Percentiles rank a stretch among this genome's conserved stretches.
Conservation (phyloP, 2,113 vertebrate genomes). For the Mystacornis crossleyi region DNA sequence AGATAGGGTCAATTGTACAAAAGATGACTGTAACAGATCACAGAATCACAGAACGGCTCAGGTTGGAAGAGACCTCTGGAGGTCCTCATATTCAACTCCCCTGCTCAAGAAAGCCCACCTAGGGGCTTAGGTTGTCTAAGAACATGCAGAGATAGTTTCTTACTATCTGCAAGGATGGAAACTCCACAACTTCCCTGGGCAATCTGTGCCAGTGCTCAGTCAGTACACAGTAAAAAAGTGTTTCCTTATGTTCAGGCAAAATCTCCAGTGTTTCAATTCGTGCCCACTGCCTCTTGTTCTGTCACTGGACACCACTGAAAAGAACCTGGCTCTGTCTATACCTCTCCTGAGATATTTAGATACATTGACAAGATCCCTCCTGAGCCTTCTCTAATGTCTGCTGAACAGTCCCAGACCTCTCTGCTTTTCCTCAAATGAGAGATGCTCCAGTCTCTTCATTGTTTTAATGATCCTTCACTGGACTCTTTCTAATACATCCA, state of each 20-base stretch:
- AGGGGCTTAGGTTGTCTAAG: background rate
- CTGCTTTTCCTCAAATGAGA: background rate
- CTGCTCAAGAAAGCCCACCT: background rate
- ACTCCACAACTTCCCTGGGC: background rate
- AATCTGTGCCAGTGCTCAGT: background rate
- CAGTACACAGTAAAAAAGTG: background rate
- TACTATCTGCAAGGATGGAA: background rate
- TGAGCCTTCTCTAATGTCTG: background rate
- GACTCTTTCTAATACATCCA: background rate
- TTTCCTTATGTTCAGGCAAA: background rate
- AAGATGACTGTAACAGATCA: background rate
- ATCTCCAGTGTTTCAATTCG: background rate
- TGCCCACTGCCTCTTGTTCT: background rate
- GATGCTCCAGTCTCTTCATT: background rate
- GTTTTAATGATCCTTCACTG: background rate
- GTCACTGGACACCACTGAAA: background rate
- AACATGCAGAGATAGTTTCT: background rate
- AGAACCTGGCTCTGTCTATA: background rate
- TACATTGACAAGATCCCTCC: background rate
- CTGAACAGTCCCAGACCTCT: background rate
- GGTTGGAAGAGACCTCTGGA: background rate
- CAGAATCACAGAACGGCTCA: background rate
- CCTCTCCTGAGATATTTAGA: background rate
- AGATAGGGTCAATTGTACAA: background rate
- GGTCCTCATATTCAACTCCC: rapidly evolving